Evolutionary conservation across 2,888 invertebrate genomes (phyloP).

Genomic region (Carcina quercana): DNA sequence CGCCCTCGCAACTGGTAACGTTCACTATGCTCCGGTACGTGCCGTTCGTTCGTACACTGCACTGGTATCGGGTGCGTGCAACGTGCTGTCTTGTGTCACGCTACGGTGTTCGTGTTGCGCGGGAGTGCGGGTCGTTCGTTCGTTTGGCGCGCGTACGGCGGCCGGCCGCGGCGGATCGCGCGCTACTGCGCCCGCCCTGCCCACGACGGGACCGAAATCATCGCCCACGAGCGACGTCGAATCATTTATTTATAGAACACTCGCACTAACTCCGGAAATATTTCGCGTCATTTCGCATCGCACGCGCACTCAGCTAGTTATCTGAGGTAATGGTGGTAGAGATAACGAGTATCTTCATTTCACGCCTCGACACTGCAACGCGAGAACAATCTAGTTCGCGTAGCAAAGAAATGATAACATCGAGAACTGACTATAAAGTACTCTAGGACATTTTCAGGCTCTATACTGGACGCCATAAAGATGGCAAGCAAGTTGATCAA

Average conservation of each 20-base stretch:
- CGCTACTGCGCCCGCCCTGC: conserved; percentile 62
- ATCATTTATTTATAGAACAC: conserved; percentile 72
- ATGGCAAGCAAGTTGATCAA: too few relatives aligned
- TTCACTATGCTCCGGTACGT: too few relatives aligned
- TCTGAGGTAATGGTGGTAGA: conserved; percentile 46
- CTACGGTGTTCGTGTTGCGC: conserved; percentile 51
- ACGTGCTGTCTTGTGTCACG: too few relatives aligned
- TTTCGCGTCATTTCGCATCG: conserved; percentile 73
- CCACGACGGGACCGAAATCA: conserved; percentile 52
- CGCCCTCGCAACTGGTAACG: conserved; percentile 62
- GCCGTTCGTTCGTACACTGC: too few relatives aligned
- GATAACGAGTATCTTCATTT: not conserved
- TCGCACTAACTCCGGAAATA: conserved; percentile 74
- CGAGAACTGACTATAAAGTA: too few relatives aligned
- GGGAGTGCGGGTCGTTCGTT: conserved; percentile 74
- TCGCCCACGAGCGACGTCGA: conserved; percentile 69
- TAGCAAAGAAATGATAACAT: too few relatives aligned
- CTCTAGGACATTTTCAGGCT: too few relatives aligned
- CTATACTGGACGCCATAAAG: too few relatives aligned
- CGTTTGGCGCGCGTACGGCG: conserved; percentile 71
- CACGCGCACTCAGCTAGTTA: conserved; percentile 51
- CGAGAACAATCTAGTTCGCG: too few relatives aligned
- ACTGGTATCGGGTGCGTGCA: too few relatives aligned
- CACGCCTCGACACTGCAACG: too few relatives aligned
- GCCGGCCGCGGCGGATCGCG: conserved; percentile 70